phyloP scores from a whole-genome alignment of 2,113 vertebrate genomes.

The Orthonyx spaldingii region DNA sequence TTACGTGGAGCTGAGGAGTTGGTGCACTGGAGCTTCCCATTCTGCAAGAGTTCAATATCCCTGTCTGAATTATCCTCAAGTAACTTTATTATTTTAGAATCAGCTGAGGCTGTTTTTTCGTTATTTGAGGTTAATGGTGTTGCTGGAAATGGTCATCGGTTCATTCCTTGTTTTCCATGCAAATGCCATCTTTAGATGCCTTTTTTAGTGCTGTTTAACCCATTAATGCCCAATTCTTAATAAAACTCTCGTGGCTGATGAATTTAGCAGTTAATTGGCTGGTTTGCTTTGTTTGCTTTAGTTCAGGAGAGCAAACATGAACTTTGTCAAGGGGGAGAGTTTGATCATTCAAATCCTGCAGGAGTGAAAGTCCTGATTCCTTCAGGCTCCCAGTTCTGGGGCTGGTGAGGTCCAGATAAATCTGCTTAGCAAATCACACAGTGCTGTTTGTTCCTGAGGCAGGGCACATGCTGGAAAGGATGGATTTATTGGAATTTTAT shows the following conservation, averaged over 20 bases:
- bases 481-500: background rate
- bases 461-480: background rate
- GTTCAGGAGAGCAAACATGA: slow-evolving; percentile 1
- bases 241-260: background rate
- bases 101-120: rapidly evolving
- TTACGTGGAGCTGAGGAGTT: background rate
- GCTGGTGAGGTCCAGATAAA: background rate
- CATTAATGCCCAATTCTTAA: rapidly evolving
- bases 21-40: background rate
- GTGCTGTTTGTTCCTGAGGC: background rate
- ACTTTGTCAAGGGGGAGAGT: slow-evolving; percentile 16
- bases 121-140: rapidly evolving
- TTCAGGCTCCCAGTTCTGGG: background rate
- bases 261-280: background rate
- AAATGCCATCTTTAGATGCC: background rate
- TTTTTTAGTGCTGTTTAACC: background rate
- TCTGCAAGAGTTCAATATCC: background rate
- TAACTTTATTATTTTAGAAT: background rate
- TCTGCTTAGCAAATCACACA: background rate
- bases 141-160: background rate
- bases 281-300: background rate
- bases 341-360: background rate
- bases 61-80: rapidly evolving
- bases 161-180: rapidly evolving
- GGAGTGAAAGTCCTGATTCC: background rate